These are phyloP conservation scores for Scalopus aquaticus DNA, from an alignment of 2,113 vertebrate genomes.

Conservation along the genomic window DNA sequence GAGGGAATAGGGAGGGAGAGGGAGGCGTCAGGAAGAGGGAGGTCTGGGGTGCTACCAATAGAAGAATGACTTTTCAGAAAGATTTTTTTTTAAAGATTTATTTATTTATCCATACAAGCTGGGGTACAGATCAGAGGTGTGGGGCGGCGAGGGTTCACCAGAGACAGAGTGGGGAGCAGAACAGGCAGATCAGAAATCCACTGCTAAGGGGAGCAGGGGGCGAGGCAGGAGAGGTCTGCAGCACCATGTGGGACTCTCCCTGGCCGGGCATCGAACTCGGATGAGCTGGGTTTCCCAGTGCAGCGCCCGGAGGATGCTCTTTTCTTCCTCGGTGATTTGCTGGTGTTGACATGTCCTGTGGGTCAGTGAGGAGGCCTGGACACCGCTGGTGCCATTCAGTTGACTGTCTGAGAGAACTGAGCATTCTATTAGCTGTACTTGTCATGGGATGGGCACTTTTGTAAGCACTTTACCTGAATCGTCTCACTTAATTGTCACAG, in stretches of 20 bases:
- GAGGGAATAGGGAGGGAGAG: neutral
- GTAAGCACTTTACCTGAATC: neutral
- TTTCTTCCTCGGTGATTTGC: neutral
- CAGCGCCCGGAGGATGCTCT: neutral
- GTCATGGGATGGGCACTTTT: neutral
- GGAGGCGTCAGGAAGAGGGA: neutral
- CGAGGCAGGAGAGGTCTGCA: too few species aligned
- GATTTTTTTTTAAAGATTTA: too few species aligned
- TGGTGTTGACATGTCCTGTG: neutral
- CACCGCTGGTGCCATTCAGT: too few species aligned
- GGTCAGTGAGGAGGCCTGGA: neutral
- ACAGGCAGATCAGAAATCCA: too few species aligned
- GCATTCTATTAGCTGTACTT: neutral
- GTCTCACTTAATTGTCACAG: neutral
- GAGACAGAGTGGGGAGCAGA: too few species aligned
- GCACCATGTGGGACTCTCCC: too few species aligned
- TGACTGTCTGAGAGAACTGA: neutral
- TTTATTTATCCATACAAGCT: too few species aligned
- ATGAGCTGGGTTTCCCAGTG: neutral
- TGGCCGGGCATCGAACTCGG: too few species aligned
- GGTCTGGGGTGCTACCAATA: neutral
- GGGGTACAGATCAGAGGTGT: too few species aligned
- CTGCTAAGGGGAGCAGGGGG: too few species aligned
- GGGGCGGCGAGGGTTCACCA: too few species aligned
- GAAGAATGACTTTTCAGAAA: rapidly evolving